Percentiles rank a stretch among this genome's conserved stretches.
Conservation (phyloP, 2,797 vertebrate species). For the Diceros bicornis region DNA sequence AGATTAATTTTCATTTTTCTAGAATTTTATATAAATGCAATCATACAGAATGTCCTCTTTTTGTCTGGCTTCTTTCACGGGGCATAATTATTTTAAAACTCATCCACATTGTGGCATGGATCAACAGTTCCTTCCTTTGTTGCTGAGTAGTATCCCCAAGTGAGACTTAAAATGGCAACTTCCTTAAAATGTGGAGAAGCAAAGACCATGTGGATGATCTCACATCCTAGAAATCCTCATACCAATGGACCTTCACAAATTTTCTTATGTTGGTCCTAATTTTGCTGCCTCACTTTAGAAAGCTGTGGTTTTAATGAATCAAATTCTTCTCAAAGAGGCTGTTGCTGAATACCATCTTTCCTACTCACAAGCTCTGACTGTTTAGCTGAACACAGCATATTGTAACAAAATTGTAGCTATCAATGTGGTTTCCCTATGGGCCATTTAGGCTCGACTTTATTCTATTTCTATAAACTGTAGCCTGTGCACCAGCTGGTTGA, state of each 20-base stretch:
- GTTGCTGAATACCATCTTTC: background rate
- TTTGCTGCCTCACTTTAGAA: background rate
- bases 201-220: background rate
- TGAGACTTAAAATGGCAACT: background rate
- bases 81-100: background rate
- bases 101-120: background rate
- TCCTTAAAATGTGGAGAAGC: background rate
- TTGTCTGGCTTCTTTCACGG: background rate
- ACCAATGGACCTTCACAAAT: background rate
- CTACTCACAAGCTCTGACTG: background rate
- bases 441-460: background rate
- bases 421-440: background rate
- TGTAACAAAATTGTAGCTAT: background rate
- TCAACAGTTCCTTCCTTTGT: background rate
- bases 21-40: constrained; percentile 8
- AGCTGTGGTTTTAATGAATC: background rate
- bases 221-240: background rate
- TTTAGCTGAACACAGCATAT: background rate
- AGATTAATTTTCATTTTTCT: background rate
- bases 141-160: background rate
- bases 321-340: background rate
- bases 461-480: background rate
- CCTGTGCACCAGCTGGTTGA: background rate
- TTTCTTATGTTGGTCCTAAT: background rate
- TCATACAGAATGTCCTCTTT: background rate